Evolutionary conservation across 2,113 vertebrate species (phyloP).

Genomic region (Mormoops blainvillei): DNA sequence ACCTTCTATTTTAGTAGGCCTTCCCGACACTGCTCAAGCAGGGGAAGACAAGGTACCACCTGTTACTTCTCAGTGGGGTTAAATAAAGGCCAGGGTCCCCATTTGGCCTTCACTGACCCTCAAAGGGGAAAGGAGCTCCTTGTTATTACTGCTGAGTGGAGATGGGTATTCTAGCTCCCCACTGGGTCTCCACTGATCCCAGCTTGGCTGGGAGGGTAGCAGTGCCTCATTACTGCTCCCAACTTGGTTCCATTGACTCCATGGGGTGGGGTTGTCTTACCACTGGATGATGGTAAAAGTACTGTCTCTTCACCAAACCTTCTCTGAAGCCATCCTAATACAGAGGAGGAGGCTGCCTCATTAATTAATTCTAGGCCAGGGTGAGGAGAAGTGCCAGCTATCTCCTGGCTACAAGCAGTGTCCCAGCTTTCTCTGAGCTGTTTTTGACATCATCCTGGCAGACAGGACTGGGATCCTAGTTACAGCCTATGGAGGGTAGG

Average conservation of each 20-base stretch:
- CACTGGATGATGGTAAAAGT: background rate
- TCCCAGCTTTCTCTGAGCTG: background rate
- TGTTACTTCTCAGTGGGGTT: background rate
- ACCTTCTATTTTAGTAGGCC: background rate
- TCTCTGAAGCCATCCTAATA: background rate
- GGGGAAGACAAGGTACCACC: background rate
- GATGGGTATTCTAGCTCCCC: background rate
- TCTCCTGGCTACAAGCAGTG: background rate
- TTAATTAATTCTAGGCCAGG: too few species aligned
- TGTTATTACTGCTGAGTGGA: too few species aligned
- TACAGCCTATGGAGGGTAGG: background rate
- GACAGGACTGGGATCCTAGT: background rate
- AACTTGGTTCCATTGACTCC: background rate
- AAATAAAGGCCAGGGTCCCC: background rate
- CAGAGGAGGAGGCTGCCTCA: too few species aligned
- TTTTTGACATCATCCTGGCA: background rate
- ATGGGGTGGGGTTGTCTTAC: accelerated
- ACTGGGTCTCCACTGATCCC: background rate
- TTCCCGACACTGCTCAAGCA: background rate
- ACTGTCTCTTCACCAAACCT: background rate
- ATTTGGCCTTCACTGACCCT: background rate
- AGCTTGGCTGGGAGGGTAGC: background rate
- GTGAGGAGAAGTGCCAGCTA: background rate
- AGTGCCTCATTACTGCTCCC: background rate
- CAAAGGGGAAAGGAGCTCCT: background rate